phyloP scores from a whole-genome alignment of 2,888 invertebrate genomes.

The Campoletis raptor region DNA sequence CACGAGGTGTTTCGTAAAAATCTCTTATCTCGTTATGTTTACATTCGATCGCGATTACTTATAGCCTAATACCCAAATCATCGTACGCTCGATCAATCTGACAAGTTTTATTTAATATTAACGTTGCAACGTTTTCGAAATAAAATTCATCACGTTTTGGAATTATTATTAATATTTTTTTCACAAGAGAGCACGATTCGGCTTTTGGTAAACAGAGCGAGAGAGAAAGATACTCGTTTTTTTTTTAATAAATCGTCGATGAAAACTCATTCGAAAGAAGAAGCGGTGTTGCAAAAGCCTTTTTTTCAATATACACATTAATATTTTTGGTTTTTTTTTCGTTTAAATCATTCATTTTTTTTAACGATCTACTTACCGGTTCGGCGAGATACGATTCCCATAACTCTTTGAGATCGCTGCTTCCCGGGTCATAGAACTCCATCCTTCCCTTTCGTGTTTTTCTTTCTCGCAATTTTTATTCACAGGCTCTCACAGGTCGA shows the following conservation, averaged over 20 bases:
- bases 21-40: neutral
- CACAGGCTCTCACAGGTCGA: slow-evolving; percentile 11
- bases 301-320: neutral
- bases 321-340: slow-evolving; percentile 6
- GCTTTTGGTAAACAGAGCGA: neutral
- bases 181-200: neutral
- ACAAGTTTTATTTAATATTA: neutral
- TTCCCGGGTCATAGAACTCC: slow-evolving; percentile 90
- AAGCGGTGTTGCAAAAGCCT: neutral
- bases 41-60: slow-evolving; percentile 2
- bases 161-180: neutral
- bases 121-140: neutral
- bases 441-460: slow-evolving; percentile 74
- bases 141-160: neutral
- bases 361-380: slow-evolving; percentile 88
- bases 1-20: slow-evolving; percentile 1
- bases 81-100: neutral
- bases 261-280: neutral
- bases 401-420: slow-evolving; percentile 91
- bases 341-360: neutral
- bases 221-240: neutral
- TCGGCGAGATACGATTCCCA: slow-evolving; percentile 92
- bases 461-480: slow-evolving; percentile 23
- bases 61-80: slow-evolving; percentile 12
- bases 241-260: neutral